These are phyloP conservation scores for Epinephelus moara DNA, from an alignment of 2,113 vertebrate genomes.

Conservation along the genomic window DNA sequence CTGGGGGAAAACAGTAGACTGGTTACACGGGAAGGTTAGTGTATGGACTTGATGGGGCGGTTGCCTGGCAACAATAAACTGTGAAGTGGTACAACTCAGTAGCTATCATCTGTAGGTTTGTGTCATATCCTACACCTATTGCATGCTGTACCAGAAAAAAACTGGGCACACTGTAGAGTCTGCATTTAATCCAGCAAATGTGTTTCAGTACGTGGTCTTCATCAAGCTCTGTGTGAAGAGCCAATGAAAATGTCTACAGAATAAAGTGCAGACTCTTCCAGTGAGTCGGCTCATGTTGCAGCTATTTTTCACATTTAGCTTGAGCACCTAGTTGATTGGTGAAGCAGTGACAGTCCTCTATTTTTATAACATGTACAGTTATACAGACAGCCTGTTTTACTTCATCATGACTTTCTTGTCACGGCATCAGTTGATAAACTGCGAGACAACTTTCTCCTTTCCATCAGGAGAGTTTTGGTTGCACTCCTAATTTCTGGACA, in stretches of 20 bases:
- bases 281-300: background rate
- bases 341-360: background rate
- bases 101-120: too few relatives aligned
- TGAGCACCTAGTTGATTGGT: background rate
- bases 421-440: background rate
- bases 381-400: background rate
- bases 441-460: conserved; percentile 21
- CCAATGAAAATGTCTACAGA: background rate
- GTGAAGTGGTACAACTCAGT: background rate
- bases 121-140: background rate
- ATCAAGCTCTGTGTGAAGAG: background rate
- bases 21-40: too few relatives aligned
- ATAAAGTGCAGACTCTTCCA: background rate
- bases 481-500: conserved; percentile 69
- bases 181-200: background rate
- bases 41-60: too few relatives aligned
- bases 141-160: background rate
- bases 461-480: conserved; percentile 46
- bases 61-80: background rate
- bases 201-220: background rate
- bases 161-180: background rate
- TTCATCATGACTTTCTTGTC: background rate
- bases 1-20: too few relatives aligned
- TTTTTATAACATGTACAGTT: background rate
- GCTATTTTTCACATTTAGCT: background rate